These are phyloP conservation scores for Epinotia bilunana DNA, from an alignment of 2,888 invertebrate species.

Conservation along the genomic window DNA sequence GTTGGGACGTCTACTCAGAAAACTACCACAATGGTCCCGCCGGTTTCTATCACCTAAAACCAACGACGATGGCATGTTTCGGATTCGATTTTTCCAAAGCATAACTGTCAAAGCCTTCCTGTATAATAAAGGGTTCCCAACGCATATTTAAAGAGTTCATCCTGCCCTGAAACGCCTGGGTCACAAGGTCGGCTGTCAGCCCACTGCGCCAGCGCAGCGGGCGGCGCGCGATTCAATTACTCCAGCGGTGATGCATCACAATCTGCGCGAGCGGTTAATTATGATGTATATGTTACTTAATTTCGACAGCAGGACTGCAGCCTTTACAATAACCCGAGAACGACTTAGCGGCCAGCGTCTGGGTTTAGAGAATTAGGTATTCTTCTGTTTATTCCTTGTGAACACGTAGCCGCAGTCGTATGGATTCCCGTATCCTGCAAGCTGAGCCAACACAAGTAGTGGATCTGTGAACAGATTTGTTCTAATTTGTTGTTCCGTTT, in stretches of 20 bases:
- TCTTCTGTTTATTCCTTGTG: too few species aligned
- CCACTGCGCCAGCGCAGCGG: constrained; percentile 13
- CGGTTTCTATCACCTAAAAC: neutral
- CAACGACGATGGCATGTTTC: neutral
- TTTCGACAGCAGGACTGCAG: neutral
- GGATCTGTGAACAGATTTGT: too few species aligned
- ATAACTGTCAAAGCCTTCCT: neutral
- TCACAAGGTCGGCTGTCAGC: neutral
- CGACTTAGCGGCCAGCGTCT: neutral
- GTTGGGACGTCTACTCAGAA: neutral
- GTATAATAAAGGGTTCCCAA: neutral
- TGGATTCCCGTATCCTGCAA: too few species aligned
- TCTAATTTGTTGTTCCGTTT: too few species aligned
- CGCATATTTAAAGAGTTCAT: neutral
- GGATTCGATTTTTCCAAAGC: neutral
- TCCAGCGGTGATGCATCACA: constrained; percentile 18
- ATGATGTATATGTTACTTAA: constrained; percentile 30
- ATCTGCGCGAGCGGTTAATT: constrained; percentile 14
- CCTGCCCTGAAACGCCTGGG: neutral
- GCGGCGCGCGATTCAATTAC: constrained; percentile 28
- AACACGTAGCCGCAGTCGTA: too few species aligned
- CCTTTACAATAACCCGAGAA: constrained; percentile 14
- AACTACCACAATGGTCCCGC: neutral
- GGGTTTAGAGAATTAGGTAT: too few species aligned
- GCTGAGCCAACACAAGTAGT: too few species aligned